Evolutionary conservation across 2,888 invertebrate genomes (phyloP).

Genomic region (Leptinotarsa tumamoca): DNA sequence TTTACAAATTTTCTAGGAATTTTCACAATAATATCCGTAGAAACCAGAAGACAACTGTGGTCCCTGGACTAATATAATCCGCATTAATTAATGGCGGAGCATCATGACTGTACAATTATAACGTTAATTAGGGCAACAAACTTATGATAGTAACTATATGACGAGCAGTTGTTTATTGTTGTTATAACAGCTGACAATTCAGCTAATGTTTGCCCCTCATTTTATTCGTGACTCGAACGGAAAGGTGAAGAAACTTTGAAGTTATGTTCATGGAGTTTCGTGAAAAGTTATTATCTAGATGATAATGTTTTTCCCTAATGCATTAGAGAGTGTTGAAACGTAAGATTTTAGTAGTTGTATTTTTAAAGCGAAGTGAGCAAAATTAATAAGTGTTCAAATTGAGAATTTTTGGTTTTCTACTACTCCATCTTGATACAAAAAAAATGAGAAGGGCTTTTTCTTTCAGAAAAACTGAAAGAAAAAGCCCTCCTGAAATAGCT

Average conservation of each 20-base stretch:
- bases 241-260: conserved; percentile 2
- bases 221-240: neutral
- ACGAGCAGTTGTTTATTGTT: conserved; percentile 10
- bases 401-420: too few species aligned
- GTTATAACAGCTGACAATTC: conserved; percentile 6
- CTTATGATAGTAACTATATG: neutral
- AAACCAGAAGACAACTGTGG: neutral
- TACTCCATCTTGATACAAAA: too few species aligned
- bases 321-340: too few species aligned
- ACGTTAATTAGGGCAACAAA: conserved; percentile 13
- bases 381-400: too few species aligned
- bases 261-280: neutral
- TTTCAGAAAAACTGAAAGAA: too few species aligned
- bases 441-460: too few species aligned
- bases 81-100: conserved; percentile 11
- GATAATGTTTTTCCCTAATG: too few species aligned
- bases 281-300: too few species aligned
- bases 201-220: neutral
- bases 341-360: too few species aligned
- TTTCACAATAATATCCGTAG: neutral
- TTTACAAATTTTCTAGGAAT: too few species aligned
- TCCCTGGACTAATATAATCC: conserved; percentile 3
- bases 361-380: too few species aligned
- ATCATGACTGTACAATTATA: conserved; percentile 4
- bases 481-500: too few species aligned